Evolutionary conservation across 2,113 vertebrate genomes (phyloP).

Genomic region (Trinectes maculatus): DNA sequence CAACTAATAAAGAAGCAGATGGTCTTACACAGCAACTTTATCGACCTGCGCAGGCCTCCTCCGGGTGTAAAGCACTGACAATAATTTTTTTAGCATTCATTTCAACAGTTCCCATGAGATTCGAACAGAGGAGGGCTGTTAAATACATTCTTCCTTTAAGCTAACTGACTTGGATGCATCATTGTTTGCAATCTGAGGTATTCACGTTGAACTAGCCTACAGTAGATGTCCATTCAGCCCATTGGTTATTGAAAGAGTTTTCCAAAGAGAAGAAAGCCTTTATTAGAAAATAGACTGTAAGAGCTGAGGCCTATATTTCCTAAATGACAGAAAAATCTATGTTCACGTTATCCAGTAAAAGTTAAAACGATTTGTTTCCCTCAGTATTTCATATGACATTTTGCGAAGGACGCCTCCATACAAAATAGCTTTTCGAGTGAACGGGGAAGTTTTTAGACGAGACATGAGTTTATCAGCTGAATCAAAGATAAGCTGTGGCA

Average conservation of each 20-base stretch:
- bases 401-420: no score
- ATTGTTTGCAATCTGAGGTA: neutral
- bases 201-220: no score
- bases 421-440: neutral
- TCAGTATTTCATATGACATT: neutral
- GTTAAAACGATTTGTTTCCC: neutral
- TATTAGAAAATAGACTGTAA: neutral
- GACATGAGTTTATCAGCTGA: neutral
- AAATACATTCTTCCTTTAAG: neutral
- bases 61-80: conserved; percentile 6
- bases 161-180: neutral
- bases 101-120: neutral
- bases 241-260: no score
- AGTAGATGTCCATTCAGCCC: no score
- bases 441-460: neutral
- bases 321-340: no score
- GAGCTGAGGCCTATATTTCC: no score
- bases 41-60: neutral
- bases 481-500: neutral
- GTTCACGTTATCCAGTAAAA: no score
- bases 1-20: conserved; percentile 13
- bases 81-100: neutral
- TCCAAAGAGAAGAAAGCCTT: no score
- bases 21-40: neutral
- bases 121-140: neutral